Conservation (phyloP, 2,113 vertebrate species). For the Echinops telfairi region DNA sequence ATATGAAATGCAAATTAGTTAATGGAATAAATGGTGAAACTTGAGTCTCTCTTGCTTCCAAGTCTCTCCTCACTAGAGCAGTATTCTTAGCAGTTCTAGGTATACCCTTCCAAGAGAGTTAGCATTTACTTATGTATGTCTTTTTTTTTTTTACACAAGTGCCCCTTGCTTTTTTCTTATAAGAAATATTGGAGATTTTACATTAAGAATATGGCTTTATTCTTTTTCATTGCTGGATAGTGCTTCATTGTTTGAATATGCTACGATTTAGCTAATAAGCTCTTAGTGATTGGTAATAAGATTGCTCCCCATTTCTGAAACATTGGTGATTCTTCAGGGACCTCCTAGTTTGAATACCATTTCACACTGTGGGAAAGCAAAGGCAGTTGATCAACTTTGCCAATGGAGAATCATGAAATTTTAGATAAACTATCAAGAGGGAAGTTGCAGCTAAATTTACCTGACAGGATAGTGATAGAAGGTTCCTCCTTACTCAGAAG, state of each 20-base stretch:
- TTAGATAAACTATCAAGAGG: background rate
- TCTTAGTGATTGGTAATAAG: background rate
- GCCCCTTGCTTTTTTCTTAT: background rate
- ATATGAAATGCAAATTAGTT: background rate
- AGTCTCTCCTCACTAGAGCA: background rate
- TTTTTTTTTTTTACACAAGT: background rate
- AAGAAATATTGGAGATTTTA: conserved; percentile 4
- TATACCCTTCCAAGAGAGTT: background rate
- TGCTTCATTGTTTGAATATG: background rate
- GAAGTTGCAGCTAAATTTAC: background rate
- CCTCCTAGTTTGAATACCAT: too few species aligned
- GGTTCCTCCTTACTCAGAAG: background rate
- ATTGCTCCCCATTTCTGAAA: conserved; percentile 13
- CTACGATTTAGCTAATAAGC: too few species aligned
- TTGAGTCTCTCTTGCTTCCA: background rate
- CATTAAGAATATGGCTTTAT: background rate
- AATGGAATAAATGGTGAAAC: background rate
- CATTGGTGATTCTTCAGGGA: background rate
- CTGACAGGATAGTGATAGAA: background rate
- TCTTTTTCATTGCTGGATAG: background rate
- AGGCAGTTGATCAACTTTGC: background rate
- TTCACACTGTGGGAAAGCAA: background rate
- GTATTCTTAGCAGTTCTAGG: background rate
- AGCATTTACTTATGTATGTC: background rate
- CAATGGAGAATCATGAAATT: background rate